Evolutionary conservation across 2,113 vertebrate genomes (phyloP).

Genomic region (Irena cyanogastra): DNA sequence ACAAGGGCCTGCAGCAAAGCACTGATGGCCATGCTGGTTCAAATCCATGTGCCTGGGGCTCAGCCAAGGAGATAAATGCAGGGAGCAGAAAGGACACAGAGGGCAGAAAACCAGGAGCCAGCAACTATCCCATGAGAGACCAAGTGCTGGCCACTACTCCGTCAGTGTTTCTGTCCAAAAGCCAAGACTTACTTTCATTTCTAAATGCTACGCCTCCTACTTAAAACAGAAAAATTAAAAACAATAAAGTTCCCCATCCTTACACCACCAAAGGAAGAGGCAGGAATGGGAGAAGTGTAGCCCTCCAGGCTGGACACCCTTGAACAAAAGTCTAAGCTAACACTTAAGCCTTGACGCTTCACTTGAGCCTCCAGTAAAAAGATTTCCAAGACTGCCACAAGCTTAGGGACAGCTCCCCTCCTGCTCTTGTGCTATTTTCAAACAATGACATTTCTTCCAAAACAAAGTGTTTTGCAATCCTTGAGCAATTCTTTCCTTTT

Average conservation of each 20-base stretch:
- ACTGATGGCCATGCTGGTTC: accelerated
- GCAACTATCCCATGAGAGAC: neutral
- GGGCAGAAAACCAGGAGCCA: neutral
- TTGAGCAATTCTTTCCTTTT: slow-evolving; percentile 26
- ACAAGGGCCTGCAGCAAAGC: neutral
- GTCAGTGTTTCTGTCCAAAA: neutral
- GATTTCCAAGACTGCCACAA: neutral
- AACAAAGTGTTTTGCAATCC: slow-evolving; percentile 19
- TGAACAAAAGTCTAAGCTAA: neutral
- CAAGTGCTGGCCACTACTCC: neutral
- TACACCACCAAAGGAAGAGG: neutral
- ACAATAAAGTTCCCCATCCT: neutral
- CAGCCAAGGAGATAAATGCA: neutral
- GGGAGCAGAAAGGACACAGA: neutral
- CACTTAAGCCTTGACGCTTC: neutral
- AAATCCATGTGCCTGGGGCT: neutral
- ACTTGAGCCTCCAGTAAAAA: neutral
- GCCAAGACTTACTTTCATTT: neutral
- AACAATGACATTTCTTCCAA: slow-evolving; percentile 26
- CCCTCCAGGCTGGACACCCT: neutral
- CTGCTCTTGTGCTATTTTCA: neutral
- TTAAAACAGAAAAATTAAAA: neutral
- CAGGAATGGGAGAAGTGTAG: neutral
- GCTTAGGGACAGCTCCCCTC: neutral
- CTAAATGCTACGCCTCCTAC: neutral